Conservation (phyloP, 2,888 invertebrate genomes). For the Selenia dentaria region DNA sequence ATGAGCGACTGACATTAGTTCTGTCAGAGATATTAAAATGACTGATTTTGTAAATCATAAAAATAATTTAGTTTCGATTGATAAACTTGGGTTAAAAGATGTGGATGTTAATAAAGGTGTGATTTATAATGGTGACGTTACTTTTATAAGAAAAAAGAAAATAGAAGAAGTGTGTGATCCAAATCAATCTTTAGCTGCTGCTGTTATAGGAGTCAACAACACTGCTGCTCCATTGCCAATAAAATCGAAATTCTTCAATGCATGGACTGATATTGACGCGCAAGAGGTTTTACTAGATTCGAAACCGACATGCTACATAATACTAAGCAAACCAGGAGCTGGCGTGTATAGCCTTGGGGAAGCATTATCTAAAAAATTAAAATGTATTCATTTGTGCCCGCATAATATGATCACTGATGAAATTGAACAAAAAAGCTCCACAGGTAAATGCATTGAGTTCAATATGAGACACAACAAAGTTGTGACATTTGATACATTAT, state of each 20-base stretch:
- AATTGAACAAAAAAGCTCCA: constrained; percentile 77
- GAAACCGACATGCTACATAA: constrained; percentile 83
- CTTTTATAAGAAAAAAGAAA: constrained; percentile 21
- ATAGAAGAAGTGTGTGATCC: constrained; percentile 22
- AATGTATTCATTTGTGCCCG: constrained; percentile 85
- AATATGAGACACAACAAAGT: constrained; percentile 82
- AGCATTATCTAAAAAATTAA: constrained; percentile 81
- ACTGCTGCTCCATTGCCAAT: constrained; percentile 55
- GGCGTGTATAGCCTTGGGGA: constrained; percentile 81
- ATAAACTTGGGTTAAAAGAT: constrained; percentile 48
- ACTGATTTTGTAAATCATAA: constrained; percentile 44
- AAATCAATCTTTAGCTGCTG: constrained; percentile 54
- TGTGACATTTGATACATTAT: constrained; percentile 75
- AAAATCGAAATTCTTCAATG: constrained; percentile 45
- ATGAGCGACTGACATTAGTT: too few relatives aligned
- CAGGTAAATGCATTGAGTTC: constrained; percentile 84
- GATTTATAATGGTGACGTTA: constrained; percentile 46
- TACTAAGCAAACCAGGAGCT: constrained; percentile 85
- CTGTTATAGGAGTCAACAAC: constrained; percentile 65
- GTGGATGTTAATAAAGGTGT: constrained; percentile 43
- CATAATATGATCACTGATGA: constrained; percentile 82
- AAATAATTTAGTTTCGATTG: constrained; percentile 46
- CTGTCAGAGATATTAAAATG: constrained; percentile 36
- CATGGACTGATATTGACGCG: constrained; percentile 81
- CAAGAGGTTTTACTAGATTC: constrained; percentile 73